Evolutionary conservation across 2,797 vertebrate genomes (phyloP).

Genomic region (Hyperoplus immaculatus): DNA sequence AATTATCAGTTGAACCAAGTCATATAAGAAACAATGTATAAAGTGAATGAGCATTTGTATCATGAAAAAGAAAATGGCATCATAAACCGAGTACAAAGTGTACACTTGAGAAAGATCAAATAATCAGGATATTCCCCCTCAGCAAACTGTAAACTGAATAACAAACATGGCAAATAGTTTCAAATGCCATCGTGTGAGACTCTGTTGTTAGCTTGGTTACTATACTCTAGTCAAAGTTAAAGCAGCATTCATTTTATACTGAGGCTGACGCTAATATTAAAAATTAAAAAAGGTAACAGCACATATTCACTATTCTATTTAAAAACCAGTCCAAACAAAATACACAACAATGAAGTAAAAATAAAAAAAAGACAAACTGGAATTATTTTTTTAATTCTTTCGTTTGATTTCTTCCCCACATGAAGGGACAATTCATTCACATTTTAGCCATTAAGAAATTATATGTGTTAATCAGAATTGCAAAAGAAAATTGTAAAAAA

Average conservation of each 20-base stretch:
- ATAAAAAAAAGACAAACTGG: conserved; percentile 54
- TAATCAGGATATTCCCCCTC: conserved; percentile 14
- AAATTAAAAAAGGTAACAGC: conserved; percentile 47
- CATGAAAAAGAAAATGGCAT: conserved; percentile 22
- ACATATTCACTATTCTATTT: conserved; percentile 52
- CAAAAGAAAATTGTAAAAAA: conserved; percentile 50
- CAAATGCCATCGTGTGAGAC: conserved; percentile 25
- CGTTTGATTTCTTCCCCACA: conserved; percentile 61
- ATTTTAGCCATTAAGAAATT: conserved; percentile 64
- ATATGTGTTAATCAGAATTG: conserved; percentile 43
- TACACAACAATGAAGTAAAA: conserved; percentile 49
- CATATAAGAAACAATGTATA: conserved; percentile 4
- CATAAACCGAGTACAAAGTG: conserved; percentile 38
- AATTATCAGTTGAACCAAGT: conserved; percentile 33
- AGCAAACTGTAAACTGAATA: conserved; percentile 20
- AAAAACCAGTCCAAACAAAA: conserved; percentile 50
- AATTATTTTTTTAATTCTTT: conserved; percentile 51
- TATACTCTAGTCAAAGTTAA: conserved; percentile 58
- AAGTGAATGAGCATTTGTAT: conserved; percentile 6
- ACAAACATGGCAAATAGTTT: conserved; percentile 31
- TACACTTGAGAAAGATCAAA: conserved; percentile 47
- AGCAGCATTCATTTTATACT: conserved; percentile 79
- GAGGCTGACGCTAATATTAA: conserved; percentile 54
- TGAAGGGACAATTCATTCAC: conserved; percentile 69
- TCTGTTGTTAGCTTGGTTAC: conserved; percentile 50